Evolutionary conservation across 2,113 vertebrate genomes (phyloP).

Genomic region (Pelmatolapia mariae): DNA sequence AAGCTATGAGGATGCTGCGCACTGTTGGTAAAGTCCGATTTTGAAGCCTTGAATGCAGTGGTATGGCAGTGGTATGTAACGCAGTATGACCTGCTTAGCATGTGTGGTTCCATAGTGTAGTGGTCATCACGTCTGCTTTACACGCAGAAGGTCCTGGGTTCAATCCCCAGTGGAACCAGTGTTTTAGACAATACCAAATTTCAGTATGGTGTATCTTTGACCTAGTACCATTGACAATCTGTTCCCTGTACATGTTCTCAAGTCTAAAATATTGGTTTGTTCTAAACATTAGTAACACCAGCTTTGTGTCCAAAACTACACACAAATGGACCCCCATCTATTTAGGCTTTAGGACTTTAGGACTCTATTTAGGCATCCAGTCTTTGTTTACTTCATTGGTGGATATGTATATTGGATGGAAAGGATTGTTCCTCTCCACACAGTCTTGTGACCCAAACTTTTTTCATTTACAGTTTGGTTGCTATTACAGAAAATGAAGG

Average conservation of each 20-base stretch:
- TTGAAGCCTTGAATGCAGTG: neutral
- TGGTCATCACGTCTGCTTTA: conserved; percentile 95
- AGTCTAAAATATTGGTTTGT: neutral
- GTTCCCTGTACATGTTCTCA: neutral
- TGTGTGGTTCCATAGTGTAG: conserved; percentile 86
- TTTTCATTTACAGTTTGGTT: no score
- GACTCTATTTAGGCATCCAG: neutral
- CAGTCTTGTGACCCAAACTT: no score
- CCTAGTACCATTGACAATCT: neutral
- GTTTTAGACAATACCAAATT: neutral
- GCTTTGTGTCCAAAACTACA: neutral
- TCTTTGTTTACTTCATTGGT: neutral
- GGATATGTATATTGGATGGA: neutral
- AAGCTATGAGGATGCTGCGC: neutral
- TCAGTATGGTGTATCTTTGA: neutral
- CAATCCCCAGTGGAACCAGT: neutral
- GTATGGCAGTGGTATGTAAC: neutral
- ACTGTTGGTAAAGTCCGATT: neutral
- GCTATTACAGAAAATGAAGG: no score
- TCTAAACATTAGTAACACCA: neutral
- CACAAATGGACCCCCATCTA: fast-evolving
- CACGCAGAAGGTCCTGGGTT: conserved; percentile 91
- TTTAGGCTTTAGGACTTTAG: neutral
- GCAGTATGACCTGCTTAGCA: fast-evolving
- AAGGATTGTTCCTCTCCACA: neutral